Percentiles rank a stretch among this genome's conserved stretches.
Evolutionary conservation across 2,888 invertebrate genomes (phyloP).

Genomic region (Crocallis elinguaria): DNA sequence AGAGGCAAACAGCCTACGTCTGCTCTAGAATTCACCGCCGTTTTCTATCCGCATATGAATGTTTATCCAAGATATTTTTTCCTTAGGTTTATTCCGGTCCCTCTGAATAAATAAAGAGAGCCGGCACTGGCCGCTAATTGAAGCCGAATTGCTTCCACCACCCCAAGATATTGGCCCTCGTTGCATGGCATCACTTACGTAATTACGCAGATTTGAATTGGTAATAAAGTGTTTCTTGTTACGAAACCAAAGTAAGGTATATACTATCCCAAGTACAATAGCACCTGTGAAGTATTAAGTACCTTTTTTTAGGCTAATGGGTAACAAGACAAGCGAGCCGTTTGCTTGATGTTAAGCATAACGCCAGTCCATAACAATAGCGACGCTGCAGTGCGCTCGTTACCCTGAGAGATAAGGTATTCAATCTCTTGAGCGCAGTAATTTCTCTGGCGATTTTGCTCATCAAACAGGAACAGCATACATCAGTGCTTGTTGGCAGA

Average conservation of each 20-base stretch:
- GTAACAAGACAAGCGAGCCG: no score
- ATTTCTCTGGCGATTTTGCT: no score
- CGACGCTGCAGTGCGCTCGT: no score
- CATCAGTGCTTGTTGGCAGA: no score
- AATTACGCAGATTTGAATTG: constrained; percentile 54
- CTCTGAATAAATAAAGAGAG: constrained; percentile 68
- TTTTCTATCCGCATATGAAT: constrained; percentile 58
- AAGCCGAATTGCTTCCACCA: constrained; percentile 57
- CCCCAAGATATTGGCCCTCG: constrained; percentile 46
- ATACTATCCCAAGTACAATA: not conserved
- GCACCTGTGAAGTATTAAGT: no score
- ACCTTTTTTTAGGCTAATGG: no score
- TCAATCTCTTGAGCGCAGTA: no score
- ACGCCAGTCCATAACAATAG: no score
- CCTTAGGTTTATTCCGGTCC: constrained; percentile 61
- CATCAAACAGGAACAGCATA: no score
- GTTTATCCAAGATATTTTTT: constrained; percentile 63
- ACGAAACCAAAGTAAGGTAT: not conserved
- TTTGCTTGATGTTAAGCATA: no score
- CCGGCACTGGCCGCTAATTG: constrained; percentile 65
- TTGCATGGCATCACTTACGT: constrained; percentile 51
- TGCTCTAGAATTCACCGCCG: constrained; percentile 49
- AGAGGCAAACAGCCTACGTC: constrained; percentile 42
- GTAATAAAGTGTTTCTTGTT: constrained; percentile 44
- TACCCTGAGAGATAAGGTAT: no score